These are phyloP conservation scores for Agrilus biguttatus DNA, from an alignment of 2,888 invertebrate genomes.

Conservation along the genomic window DNA sequence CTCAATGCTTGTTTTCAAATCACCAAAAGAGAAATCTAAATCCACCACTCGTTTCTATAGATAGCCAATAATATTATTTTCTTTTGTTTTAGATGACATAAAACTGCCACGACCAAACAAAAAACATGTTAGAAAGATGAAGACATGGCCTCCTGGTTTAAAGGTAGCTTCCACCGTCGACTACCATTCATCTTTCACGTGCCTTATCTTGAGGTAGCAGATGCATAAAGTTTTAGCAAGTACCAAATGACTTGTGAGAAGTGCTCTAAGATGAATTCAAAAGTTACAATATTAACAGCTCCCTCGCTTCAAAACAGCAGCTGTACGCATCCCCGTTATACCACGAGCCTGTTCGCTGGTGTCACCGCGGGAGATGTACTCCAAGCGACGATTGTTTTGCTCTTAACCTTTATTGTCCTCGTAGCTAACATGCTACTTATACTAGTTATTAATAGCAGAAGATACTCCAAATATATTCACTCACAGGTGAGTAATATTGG, in stretches of 20 bases:
- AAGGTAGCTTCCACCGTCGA: too few relatives aligned
- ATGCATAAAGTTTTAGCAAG: too few relatives aligned
- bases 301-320: conserved; percentile 72
- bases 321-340: conserved; percentile 55
- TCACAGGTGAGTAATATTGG: conserved; percentile 51
- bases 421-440: conserved; percentile 68
- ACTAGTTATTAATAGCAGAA: conserved; percentile 68
- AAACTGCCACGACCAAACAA: too few relatives aligned
- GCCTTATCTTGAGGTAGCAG: too few relatives aligned
- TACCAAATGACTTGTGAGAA: not conserved
- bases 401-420: conserved; percentile 64
- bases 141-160: too few relatives aligned
- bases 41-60: too few relatives aligned
- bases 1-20: too few relatives aligned
- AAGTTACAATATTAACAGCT: conserved; percentile 60
- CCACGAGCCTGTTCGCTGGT: conserved; percentile 46
- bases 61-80: too few relatives aligned
- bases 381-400: conserved; percentile 61
- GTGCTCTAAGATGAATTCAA: conserved; percentile 26
- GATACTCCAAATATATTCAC: conserved; percentile 74
- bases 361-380: conserved; percentile 57
- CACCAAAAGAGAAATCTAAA: too few relatives aligned
- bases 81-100: too few relatives aligned
- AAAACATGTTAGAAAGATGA: too few relatives aligned
- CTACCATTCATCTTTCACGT: too few relatives aligned